Evolutionary conservation across 2,797 vertebrate genomes (phyloP).

Genomic region (Sebastes trivittatus): DNA sequence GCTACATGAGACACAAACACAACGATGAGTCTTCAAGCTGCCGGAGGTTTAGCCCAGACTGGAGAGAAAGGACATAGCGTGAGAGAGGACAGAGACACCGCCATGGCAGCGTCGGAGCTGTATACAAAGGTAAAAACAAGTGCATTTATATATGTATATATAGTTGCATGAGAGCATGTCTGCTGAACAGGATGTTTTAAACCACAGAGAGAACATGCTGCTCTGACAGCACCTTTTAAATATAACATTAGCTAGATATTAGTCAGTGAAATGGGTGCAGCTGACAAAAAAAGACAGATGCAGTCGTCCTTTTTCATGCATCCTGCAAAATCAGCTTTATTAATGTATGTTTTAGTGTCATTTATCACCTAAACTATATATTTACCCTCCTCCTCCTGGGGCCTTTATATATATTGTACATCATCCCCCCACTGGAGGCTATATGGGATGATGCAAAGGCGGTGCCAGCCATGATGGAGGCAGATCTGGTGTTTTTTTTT

Average conservation of each 20-base stretch:
- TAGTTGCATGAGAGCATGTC: neutral
- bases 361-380: neutral
- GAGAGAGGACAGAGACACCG: conserved; percentile 41
- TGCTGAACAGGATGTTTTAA: neutral
- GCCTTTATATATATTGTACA: conserved; percentile 15
- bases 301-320: neutral
- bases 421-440: conserved; percentile 6
- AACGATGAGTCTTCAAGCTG: conserved; percentile 21
- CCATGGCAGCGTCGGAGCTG: conserved; percentile 95
- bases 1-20: conserved; percentile 35
- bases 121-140: conserved; percentile 91
- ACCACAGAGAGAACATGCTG: neutral
- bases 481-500: neutral
- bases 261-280: conserved; percentile 18
- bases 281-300: conserved; percentile 11
- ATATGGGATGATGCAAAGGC: conserved; percentile 73
- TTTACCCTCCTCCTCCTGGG: neutral
- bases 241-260: neutral
- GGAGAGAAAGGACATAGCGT: conserved; percentile 66
- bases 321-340: rapidly evolving
- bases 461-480: conserved; percentile 74
- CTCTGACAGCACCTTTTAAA: conserved; percentile 6
- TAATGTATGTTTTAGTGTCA: neutral
- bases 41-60: conserved; percentile 65
- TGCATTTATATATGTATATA: neutral